Percentiles rank a stretch among this genome's conserved stretches.
Evolutionary conservation across 1,140 invertebrate species (phyloP).

Genomic region (Cotesia typhae): DNA sequence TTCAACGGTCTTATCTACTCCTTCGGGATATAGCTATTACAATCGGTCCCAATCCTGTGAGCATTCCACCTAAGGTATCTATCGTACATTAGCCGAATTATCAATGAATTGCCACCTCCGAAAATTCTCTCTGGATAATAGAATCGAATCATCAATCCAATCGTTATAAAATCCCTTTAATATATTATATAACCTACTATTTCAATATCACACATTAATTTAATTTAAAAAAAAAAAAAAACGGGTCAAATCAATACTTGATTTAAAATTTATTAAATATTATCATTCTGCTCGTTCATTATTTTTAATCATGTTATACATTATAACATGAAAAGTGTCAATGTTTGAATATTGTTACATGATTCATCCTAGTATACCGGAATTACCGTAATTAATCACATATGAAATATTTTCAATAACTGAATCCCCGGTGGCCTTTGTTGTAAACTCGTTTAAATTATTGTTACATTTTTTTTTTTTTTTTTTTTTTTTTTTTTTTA

Average conservation of each 20-base stretch:
- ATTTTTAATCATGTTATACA: no score
- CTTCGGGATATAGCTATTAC: conserved; percentile 48
- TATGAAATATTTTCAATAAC: no score
- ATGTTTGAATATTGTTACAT: no score
- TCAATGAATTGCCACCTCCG: conserved; percentile 20
- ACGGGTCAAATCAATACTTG: neutral
- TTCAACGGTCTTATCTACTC: conserved; percentile 60
- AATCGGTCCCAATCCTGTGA: conserved; percentile 41
- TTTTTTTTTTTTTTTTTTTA: neutral
- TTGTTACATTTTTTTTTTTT: neutral
- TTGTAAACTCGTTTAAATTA: no score
- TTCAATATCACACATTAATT: neutral
- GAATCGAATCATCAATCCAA: conserved; percentile 23
- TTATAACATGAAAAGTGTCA: no score
- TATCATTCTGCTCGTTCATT: no score
- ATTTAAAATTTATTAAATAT: no score
- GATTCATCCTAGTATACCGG: no score
- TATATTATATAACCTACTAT: neutral
- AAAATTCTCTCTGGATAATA: conserved; percentile 36
- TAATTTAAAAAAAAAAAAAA: neutral
- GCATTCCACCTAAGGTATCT: conserved; percentile 36
- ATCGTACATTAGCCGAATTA: conserved; percentile 26
- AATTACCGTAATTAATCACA: no score
- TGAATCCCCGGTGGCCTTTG: no score
- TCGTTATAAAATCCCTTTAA: neutral